phyloP scores from a whole-genome alignment of 2,797 vertebrate genomes.

The Prionace glauca region DNA sequence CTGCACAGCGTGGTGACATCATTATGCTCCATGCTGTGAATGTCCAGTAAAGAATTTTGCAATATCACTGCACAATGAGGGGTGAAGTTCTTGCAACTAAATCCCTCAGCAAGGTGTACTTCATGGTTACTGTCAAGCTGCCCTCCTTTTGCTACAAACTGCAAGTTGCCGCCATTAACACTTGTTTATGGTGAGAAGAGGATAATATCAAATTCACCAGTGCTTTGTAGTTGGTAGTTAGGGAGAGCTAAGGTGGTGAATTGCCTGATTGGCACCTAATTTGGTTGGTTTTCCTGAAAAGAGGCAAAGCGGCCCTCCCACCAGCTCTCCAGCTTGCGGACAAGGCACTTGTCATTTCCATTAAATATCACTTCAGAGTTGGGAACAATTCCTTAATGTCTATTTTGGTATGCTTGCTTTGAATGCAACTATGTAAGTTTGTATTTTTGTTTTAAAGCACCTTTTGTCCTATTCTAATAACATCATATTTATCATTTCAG shows the following conservation, averaged over 20 bases:
- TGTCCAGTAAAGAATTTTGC: too few relatives aligned
- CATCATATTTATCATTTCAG: constrained; percentile 53
- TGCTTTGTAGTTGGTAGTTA: not conserved
- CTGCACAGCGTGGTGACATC: too few relatives aligned
- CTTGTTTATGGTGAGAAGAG: not conserved
- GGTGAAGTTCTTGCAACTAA: too few relatives aligned
- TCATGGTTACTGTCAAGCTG: too few relatives aligned
- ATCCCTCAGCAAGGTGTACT: too few relatives aligned
- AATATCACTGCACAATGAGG: too few relatives aligned
- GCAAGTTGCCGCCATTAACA: not conserved
- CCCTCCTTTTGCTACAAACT: not conserved
- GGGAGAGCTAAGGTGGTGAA: too few relatives aligned
- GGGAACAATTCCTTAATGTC: not conserved
- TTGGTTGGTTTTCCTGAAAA: not conserved
- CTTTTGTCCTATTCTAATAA: not conserved
- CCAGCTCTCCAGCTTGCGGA: not conserved
- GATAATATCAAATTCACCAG: not conserved
- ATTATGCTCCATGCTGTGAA: too few relatives aligned
- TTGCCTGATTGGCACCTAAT: not conserved
- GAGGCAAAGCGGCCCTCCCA: not conserved
- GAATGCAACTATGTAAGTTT: not conserved
- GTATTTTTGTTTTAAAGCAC: not conserved
- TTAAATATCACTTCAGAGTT: not conserved
- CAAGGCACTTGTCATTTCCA: not conserved
- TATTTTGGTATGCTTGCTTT: not conserved